These are phyloP conservation scores for Ceuthmochares aereus DNA, from an alignment of 2,113 vertebrate genomes.

Conservation along the genomic window DNA sequence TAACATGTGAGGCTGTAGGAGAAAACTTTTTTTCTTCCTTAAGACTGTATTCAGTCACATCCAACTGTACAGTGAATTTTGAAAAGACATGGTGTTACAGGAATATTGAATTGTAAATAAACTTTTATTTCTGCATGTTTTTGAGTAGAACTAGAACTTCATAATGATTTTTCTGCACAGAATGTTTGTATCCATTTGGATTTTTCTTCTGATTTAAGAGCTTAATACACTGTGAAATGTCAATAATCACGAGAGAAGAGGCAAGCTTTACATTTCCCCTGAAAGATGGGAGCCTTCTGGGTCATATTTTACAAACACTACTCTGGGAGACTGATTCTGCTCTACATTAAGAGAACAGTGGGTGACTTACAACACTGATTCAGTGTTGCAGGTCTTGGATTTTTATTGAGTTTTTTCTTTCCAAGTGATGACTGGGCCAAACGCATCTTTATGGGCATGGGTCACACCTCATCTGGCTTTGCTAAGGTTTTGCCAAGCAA, in stretches of 20 bases:
- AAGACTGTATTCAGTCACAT: not conserved
- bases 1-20: not conserved
- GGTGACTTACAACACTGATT: not conserved
- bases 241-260: slow-evolving; percentile 32
- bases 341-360: fast-evolving
- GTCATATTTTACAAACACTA: not conserved
- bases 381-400: not conserved
- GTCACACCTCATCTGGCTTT: not conserved
- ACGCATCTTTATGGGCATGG: not conserved
- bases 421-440: not conserved
- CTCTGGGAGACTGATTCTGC: not conserved
- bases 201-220: slow-evolving; percentile 51
- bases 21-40: not conserved
- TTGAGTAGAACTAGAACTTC: slow-evolving; percentile 9
- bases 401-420: not conserved
- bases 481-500: not conserved
- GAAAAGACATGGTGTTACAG: not conserved
- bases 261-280: slow-evolving; percentile 26
- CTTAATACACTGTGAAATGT: not conserved
- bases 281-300: slow-evolving; percentile 24
- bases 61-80: not conserved
- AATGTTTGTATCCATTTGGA: not conserved
- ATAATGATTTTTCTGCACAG: slow-evolving; percentile 11
- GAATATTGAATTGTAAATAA: not conserved
- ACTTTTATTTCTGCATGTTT: not conserved